Evolutionary conservation across 2,113 vertebrate genomes (phyloP).

Genomic region (Eulacestoma nigropectus): DNA sequence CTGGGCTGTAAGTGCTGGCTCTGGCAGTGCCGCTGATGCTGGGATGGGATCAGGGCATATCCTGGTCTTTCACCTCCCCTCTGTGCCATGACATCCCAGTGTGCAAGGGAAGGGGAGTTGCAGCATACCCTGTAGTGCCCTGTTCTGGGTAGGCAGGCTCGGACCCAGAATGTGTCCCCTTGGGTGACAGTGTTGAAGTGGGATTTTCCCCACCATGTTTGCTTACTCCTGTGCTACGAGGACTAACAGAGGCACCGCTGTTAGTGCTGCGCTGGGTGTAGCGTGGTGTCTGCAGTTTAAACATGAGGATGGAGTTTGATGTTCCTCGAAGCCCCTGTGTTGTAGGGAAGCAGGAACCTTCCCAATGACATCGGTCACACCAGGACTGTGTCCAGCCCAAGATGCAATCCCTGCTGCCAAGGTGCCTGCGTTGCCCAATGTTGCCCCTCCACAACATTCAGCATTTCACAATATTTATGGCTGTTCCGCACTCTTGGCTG

Average conservation of each 20-base stretch:
- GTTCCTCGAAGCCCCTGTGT: neutral
- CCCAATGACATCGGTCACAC: accelerated
- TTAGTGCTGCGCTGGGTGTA: neutral
- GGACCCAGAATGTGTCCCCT: too few relatives aligned
- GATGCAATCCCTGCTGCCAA: neutral
- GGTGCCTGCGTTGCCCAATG: accelerated
- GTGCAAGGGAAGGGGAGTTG: neutral
- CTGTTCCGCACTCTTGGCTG: neutral
- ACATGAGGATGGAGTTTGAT: neutral
- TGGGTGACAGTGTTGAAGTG: neutral
- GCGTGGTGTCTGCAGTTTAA: neutral
- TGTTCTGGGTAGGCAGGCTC: neutral
- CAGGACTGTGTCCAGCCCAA: neutral
- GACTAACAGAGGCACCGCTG: neutral
- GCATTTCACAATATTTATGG: conserved; percentile 48
- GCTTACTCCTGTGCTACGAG: neutral
- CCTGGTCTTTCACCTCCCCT: neutral
- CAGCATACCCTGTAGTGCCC: accelerated
- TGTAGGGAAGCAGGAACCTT: neutral
- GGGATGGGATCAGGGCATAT: neutral
- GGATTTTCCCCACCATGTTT: neutral
- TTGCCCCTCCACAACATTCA: neutral
- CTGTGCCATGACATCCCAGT: neutral
- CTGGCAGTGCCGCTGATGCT: neutral
- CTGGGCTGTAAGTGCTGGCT: neutral